These are phyloP conservation scores for Acrobasis repandana DNA, from an alignment of 2,888 invertebrate species.

Conservation along the genomic window DNA sequence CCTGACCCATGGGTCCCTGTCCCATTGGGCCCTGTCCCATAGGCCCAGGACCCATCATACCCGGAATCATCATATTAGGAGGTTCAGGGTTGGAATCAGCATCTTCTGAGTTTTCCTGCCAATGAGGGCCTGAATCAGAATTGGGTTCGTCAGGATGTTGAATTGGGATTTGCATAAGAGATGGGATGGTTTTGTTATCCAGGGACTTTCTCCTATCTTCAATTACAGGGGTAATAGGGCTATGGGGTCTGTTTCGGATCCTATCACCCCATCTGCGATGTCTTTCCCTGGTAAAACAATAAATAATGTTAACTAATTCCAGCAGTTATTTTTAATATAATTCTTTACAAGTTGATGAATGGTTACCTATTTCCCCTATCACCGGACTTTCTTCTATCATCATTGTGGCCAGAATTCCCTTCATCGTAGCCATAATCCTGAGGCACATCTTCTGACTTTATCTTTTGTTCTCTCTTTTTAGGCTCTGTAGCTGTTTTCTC, in stretches of 20 bases:
- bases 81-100: constrained; percentile 36
- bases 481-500: constrained; percentile 21
- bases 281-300: constrained; percentile 49
- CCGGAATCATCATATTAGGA: constrained; percentile 30
- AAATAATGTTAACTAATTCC: background rate
- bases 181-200: constrained; percentile 55
- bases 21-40: constrained; percentile 33
- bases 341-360: constrained; percentile 10
- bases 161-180: constrained; percentile 68
- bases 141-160: constrained; percentile 55
- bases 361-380: constrained; percentile 57
- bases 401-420: constrained; percentile 35
- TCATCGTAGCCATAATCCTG: constrained; percentile 23
- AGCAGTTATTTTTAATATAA: constrained; percentile 29
- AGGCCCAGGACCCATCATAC: constrained; percentile 30
- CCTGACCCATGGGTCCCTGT: constrained; percentile 31
- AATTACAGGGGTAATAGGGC: constrained; percentile 54
- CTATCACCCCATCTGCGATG: constrained; percentile 65
- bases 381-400: constrained; percentile 47
- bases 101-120: constrained; percentile 52
- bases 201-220: constrained; percentile 58
- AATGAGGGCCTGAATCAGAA: constrained; percentile 51
- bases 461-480: constrained; percentile 35
- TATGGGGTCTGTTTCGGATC: constrained; percentile 53
- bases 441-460: constrained; percentile 26